Conservation (phyloP, 2,113 vertebrate species). For the Malurus melanocephalus region DNA sequence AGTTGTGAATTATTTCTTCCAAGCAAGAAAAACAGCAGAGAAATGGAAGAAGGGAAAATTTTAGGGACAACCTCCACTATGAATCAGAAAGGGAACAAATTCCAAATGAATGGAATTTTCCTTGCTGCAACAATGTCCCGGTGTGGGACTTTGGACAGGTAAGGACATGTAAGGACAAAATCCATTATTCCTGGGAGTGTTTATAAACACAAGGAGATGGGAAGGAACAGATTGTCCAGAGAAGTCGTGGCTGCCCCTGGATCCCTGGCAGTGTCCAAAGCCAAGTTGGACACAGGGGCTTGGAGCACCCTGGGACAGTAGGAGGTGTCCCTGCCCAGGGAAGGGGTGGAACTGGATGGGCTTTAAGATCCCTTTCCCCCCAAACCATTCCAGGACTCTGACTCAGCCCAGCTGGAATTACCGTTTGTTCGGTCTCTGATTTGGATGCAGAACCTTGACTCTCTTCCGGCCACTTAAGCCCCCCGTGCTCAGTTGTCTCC, state of each 20-base stretch:
- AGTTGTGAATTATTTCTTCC: not conserved
- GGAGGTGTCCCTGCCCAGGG: not conserved
- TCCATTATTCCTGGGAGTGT: too few relatives aligned
- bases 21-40: not conserved
- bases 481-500: conserved; percentile 77
- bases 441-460: conserved; percentile 50
- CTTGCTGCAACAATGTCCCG: too few relatives aligned
- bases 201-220: rapidly evolving
- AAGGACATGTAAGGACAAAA: not conserved
- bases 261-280: not conserved
- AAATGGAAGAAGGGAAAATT: not conserved
- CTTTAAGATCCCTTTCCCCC: not conserved
- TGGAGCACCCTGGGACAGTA: not conserved
- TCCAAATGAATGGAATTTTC: rapidly evolving
- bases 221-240: not conserved
- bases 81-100: not conserved
- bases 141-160: rapidly evolving
- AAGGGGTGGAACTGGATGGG: not conserved
- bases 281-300: rapidly evolving
- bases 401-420: not conserved
- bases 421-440: conserved; percentile 65
- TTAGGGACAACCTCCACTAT: not conserved
- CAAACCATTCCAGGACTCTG: not conserved
- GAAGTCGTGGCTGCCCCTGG: not conserved
- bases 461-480: conserved; percentile 47